phyloP scores from a whole-genome alignment of 2,888 invertebrate species.

The Pandemis cinnamomeana region DNA sequence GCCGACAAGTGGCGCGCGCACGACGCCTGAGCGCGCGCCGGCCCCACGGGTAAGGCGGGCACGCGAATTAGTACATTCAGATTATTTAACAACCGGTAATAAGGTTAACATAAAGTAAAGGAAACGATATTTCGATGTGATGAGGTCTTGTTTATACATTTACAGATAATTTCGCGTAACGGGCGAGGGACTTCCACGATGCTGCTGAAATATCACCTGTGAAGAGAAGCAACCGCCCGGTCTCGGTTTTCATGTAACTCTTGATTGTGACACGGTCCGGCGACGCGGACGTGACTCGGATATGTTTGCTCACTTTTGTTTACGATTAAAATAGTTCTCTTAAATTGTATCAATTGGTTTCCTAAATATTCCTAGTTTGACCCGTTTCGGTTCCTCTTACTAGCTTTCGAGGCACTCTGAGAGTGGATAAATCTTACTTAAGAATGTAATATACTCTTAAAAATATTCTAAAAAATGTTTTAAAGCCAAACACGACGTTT shows the following conservation, averaged over 20 bases:
- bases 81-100: no score
- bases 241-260: neutral
- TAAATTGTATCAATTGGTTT: slow-evolving; percentile 10
- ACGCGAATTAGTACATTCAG: no score
- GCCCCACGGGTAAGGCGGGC: no score
- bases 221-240: neutral
- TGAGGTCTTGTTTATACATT: neutral
- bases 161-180: neutral
- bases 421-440: slow-evolving; percentile 33
- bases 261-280: neutral
- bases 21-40: slow-evolving; percentile 6
- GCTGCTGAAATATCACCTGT: neutral
- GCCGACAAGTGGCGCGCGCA: slow-evolving; percentile 73
- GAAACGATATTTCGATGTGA: no score
- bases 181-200: neutral
- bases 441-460: neutral
- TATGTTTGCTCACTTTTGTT: slow-evolving; percentile 12
- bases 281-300: neutral
- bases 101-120: neutral
- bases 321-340: slow-evolving; percentile 7
- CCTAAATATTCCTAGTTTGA: slow-evolving; percentile 18
- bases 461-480: slow-evolving; percentile 14
- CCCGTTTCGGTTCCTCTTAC: slow-evolving; percentile 10
- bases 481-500: slow-evolving; percentile 27
- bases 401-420: slow-evolving; percentile 24